Base-by-base conservation (phyloP, 2,113 vertebrate species). In the Lonchura striata region DNA sequence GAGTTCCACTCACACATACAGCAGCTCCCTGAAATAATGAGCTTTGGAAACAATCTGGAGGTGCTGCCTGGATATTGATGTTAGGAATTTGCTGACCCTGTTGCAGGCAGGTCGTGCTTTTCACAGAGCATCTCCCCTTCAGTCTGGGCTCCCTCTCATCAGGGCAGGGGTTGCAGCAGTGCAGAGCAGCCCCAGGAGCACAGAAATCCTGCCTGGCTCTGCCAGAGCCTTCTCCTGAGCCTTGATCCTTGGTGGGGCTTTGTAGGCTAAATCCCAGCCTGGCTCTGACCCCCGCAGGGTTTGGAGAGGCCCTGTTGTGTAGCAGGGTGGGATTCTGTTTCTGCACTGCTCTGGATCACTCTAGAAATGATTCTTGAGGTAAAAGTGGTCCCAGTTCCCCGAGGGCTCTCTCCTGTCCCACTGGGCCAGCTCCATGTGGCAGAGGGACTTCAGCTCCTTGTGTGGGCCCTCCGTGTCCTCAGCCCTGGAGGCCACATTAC, bases 1-100 rank as follows among this genome's bases (percentile, higher is more conserved):
- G 93, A 96, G 85, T 66, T 93, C 30, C 71, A 27, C 90, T 88
- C 87, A 4, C 65, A 63, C 4, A 10, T 31, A 12, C 46, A 46
- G 86, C 84, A 57, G 57, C n/a, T 82, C 94, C 76, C 74, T 68
- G 85, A 94, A 91, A 96, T 95, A 95, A 97, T 90, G 96, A 97
- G 96, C 82, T 70, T 88, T 77, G 85, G 66, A 66, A 80, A 86
- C 66, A 31, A 74, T 52, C 78, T 46, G 50, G 61, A 82, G 85
- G 84, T 86, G 94, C 91, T 74, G 91, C 52, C 27, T 33, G 42
- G 82, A 17, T 77, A 66, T 66, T 66, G 94, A 91, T 90, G 94
- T 23, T 47, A 23, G 39, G 92, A 90, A 82, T 87, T 65, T 7
- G 0, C 8, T 85, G 91, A 91, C 94, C 95, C 85, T 5, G 74